Percentiles rank a stretch among this genome's conserved stretches.
These are phyloP conservation scores for Zaprionus camerounensis DNA, from an alignment of 1,140 invertebrate genomes.

Conservation along the genomic window DNA sequence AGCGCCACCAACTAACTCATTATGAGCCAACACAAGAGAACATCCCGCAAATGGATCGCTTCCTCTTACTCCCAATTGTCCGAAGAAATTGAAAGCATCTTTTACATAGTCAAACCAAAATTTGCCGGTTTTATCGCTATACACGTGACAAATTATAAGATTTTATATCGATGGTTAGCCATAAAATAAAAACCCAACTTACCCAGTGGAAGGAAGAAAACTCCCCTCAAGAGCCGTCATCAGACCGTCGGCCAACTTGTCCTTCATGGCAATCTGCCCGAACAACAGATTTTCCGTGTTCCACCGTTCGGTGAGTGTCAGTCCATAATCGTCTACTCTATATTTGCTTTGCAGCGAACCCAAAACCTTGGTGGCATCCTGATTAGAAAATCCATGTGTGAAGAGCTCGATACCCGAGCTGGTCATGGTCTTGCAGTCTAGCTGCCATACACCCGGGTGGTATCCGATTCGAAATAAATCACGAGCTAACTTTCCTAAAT, in stretches of 20 bases:
- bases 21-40: conserved; percentile 48
- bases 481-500: conserved; percentile 62
- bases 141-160: background rate
- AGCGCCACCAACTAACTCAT: conserved; percentile 59
- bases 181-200: background rate
- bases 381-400: conserved; percentile 50
- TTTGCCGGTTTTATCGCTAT: conserved; percentile 43
- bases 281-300: conserved; percentile 62
- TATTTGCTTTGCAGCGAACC: conserved; percentile 67
- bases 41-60: conserved; percentile 18
- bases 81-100: conserved; percentile 44
- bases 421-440: conserved; percentile 63
- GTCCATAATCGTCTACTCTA: conserved; percentile 61
- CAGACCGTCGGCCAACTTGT: conserved; percentile 58
- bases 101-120: conserved; percentile 51
- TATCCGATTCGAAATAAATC: conserved; percentile 64
- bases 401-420: conserved; percentile 59
- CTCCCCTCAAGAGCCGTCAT: conserved; percentile 54
- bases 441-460: conserved; percentile 67
- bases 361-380: conserved; percentile 61
- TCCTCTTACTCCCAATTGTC: conserved; percentile 34
- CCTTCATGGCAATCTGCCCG: conserved; percentile 62
- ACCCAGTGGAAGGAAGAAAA: conserved; percentile 50
- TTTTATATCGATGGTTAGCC: no score
- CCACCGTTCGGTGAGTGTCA: conserved; percentile 64